These are phyloP conservation scores for Antennarius striatus DNA, from an alignment of 2,113 vertebrate species.

Conservation along the genomic window DNA sequence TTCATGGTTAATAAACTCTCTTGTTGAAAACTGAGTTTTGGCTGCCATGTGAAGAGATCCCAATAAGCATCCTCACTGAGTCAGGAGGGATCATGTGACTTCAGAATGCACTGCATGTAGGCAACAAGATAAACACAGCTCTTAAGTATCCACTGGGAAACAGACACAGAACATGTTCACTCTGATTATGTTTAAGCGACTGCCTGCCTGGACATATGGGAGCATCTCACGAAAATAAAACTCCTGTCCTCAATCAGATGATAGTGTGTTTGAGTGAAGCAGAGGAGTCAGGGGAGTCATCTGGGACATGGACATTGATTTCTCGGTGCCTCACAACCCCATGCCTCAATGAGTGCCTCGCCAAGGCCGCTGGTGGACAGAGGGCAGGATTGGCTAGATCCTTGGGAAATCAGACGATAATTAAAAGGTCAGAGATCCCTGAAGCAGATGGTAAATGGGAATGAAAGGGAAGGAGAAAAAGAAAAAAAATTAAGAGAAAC, in stretches of 20 bases:
- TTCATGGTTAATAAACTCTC: background rate
- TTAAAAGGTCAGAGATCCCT: conserved; percentile 53
- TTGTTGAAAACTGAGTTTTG: background rate
- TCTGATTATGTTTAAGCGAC: background rate
- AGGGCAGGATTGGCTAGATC: conserved; percentile 32
- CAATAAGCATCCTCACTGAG: background rate
- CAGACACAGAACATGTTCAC: background rate
- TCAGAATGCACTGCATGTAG: conserved; percentile 2
- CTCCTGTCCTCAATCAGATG: background rate
- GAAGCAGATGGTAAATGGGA: conserved; percentile 30
- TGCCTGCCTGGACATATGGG: too few species aligned
- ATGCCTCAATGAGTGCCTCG: conserved; percentile 37
- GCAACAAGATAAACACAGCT: background rate
- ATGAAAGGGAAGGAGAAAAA: background rate
- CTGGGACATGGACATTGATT: conserved; percentile 41
- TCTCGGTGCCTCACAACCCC: conserved; percentile 5
- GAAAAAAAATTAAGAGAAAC: background rate
- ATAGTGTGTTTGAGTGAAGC: conserved; percentile 5
- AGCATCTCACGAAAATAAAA: conserved; percentile 17
- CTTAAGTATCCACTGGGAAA: conserved; percentile 10
- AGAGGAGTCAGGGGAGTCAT: conserved; percentile 21
- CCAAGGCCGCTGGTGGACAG: conserved; percentile 44
- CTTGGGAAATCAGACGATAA: conserved; percentile 63
- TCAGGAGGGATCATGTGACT: conserved; percentile 5
- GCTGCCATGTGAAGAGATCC: background rate